Conservation (phyloP, 92 coral and sea anemone genomes). For the Anthopleura xanthogrammica region DNA sequence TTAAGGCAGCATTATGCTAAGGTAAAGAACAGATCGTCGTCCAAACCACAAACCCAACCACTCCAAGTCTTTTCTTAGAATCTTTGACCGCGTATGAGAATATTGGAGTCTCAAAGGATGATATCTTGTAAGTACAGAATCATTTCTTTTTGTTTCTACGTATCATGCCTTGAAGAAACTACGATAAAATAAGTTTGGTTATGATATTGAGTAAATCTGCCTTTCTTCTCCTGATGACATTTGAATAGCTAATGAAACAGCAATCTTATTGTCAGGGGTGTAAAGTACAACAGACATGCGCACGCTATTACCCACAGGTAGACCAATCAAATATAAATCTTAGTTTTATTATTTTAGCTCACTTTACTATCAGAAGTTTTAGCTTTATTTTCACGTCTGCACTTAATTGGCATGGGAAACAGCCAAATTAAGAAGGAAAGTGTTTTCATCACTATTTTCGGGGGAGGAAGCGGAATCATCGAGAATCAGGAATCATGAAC, state of each 20-base stretch:
- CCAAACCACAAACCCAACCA: conserved; percentile 25
- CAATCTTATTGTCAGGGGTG: not conserved
- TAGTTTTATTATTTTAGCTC: too few species aligned
- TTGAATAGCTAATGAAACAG: not conserved
- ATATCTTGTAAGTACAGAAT: not conserved
- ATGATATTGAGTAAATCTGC: not conserved
- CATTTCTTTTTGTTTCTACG: not conserved
- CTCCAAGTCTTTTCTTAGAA: not conserved
- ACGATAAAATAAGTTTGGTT: not conserved
- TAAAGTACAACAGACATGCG: not conserved
- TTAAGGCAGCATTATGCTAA: not conserved
- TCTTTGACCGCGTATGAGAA: conserved; percentile 7
- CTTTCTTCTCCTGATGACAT: not conserved
- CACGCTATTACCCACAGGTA: not conserved
- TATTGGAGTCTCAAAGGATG: not conserved
- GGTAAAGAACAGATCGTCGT: not conserved
- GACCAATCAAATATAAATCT: not conserved
- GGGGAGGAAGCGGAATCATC: too few species aligned
- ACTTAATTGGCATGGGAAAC: too few species aligned
- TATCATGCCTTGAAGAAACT: not conserved
- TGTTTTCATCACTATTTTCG: too few species aligned
- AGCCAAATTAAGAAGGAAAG: too few species aligned
- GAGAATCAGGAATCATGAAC: too few species aligned
- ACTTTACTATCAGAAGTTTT: too few species aligned
- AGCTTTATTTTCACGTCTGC: too few species aligned